Conservation (phyloP, 2,797 vertebrate genomes). For the Cephalopachus bancanus region DNA sequence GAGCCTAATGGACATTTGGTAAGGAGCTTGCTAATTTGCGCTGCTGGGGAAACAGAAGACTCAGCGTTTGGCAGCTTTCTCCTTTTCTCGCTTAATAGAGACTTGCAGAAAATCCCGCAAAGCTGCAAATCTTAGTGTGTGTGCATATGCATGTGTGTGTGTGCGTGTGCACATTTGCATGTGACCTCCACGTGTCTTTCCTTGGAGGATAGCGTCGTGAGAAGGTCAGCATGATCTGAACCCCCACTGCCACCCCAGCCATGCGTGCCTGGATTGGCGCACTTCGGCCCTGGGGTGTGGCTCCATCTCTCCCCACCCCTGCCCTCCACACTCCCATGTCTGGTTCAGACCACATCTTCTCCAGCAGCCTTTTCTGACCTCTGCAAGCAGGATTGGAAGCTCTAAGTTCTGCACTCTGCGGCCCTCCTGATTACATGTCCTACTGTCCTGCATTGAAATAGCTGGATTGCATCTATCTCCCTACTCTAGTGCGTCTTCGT, state of each 20-base stretch:
- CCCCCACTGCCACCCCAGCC: rapidly evolving
- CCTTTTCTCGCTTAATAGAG: not conserved
- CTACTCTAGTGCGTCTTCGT: rapidly evolving
- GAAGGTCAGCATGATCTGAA: too few species aligned
- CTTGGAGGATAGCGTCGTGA: rapidly evolving
- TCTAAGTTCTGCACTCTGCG: not conserved
- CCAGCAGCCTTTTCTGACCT: not conserved
- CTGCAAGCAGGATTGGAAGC: not conserved
- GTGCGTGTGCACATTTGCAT: not conserved
- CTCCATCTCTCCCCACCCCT: rapidly evolving
- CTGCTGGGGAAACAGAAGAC: not conserved
- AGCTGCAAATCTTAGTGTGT: not conserved
- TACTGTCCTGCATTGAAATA: too few species aligned
- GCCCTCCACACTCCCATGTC: too few species aligned
- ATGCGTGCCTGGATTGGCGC: too few species aligned
- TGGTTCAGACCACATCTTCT: too few species aligned
- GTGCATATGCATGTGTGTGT: too few species aligned
- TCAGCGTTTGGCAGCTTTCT: not conserved
- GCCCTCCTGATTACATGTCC: rapidly evolving
- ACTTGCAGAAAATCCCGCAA: not conserved
- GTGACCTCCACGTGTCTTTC: not conserved
- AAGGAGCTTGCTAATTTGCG: not conserved
- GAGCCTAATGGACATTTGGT: too few species aligned
- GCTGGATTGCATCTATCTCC: too few species aligned
- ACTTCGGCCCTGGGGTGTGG: not conserved